These are phyloP conservation scores for Pyrocoelia pectoralis DNA, from an alignment of 2,888 invertebrate genomes.

Conservation along the genomic window DNA sequence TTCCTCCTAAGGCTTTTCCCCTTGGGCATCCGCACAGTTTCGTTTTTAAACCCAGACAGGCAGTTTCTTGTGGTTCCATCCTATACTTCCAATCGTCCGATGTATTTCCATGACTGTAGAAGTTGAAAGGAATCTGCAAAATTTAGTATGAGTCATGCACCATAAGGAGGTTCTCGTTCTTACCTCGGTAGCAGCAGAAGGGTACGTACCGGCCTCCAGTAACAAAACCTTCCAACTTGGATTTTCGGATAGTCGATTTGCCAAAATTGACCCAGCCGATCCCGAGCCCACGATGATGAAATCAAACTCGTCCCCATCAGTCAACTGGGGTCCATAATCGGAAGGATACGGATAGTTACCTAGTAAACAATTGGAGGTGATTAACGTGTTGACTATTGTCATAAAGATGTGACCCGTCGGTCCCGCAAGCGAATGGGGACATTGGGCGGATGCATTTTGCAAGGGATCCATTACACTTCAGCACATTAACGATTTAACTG, in stretches of 20 bases:
- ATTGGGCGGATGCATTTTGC: too few relatives aligned
- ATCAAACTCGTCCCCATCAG: slow-evolving; percentile 65
- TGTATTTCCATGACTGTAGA: not conserved
- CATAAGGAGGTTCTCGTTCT: too few relatives aligned
- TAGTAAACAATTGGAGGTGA: slow-evolving; percentile 69
- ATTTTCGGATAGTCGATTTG: slow-evolving; percentile 59
- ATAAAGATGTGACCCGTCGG: slow-evolving; percentile 67
- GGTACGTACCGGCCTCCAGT: slow-evolving; percentile 28
- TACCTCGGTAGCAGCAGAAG: not conserved
- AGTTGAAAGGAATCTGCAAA: not conserved
- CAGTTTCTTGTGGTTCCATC: not conserved
- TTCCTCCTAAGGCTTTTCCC: slow-evolving; percentile 19
- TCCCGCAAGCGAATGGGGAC: too few relatives aligned
- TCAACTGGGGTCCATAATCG: slow-evolving; percentile 41
- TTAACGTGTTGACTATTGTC: slow-evolving; percentile 66
- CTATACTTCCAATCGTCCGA: not conserved
- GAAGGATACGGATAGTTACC: slow-evolving; percentile 43
- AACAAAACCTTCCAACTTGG: slow-evolving; percentile 54
- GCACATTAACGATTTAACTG: too few relatives aligned
- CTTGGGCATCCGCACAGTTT: not conserved
- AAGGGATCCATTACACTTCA: too few relatives aligned
- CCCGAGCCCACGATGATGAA: slow-evolving; percentile 63
- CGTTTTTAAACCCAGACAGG: not conserved
- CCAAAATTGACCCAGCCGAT: slow-evolving; percentile 62
- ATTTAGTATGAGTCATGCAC: too few relatives aligned